Evolutionary conservation across 2,888 invertebrate species (phyloP).

Genomic region (Eupeodes latifasciatus): DNA sequence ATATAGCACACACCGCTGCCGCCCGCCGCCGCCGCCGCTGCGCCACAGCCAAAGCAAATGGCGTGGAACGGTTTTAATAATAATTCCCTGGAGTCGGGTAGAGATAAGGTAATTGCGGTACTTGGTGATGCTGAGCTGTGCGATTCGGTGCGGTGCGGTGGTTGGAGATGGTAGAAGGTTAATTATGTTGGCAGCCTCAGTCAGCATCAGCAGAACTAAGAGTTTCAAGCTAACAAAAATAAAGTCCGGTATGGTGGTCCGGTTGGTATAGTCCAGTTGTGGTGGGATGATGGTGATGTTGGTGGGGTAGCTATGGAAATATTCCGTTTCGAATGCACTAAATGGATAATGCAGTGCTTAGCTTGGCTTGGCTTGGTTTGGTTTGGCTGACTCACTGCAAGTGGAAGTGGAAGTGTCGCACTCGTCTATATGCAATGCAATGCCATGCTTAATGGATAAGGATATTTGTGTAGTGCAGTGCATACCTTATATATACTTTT

Average conservation of each 20-base stretch:
- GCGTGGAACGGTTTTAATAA: constrained; percentile 69
- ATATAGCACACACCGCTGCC: background rate
- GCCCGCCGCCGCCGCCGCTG: background rate
- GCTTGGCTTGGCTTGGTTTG: too few relatives aligned
- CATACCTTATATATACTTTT: background rate
- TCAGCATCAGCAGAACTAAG: background rate
- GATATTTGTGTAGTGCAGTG: constrained; percentile 10
- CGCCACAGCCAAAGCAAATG: constrained; percentile 39
- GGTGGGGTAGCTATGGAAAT: background rate
- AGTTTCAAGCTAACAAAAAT: constrained; percentile 52
- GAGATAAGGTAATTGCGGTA: constrained; percentile 70
- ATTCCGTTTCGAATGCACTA: constrained; percentile 44
- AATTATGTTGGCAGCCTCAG: constrained; percentile 53
- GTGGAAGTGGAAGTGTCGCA: constrained; percentile 20
- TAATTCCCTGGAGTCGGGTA: constrained; percentile 60
- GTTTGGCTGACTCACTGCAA: background rate
- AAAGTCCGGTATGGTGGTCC: background rate
- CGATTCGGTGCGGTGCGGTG: background rate
- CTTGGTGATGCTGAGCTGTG: constrained; percentile 14
- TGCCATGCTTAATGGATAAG: constrained; percentile 8
- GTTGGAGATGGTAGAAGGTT: constrained; percentile 34
- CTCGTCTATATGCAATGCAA: background rate
- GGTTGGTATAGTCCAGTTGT: background rate
- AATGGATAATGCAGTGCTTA: constrained; percentile 48
- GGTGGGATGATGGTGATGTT: background rate